Conservation (phyloP, 2,888 invertebrate genomes). For the Mesorhabditis belari region DNA sequence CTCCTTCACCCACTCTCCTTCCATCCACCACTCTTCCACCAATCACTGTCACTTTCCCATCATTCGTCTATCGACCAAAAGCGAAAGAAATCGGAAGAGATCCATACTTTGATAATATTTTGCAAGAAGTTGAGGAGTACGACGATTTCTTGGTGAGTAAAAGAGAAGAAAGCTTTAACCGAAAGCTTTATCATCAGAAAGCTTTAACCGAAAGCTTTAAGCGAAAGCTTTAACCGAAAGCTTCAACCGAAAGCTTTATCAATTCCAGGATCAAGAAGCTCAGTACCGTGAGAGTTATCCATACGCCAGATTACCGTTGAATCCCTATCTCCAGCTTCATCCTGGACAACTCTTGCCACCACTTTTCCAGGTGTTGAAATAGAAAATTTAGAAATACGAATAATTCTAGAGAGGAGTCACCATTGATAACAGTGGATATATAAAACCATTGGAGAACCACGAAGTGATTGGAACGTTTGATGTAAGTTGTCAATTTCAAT, state of each 20-base stretch:
- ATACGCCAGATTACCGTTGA: neutral
- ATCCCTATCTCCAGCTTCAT: neutral
- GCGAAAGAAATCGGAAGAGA: conserved; percentile 20
- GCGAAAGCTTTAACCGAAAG: too few species aligned
- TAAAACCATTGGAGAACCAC: neutral
- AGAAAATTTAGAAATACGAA: neutral
- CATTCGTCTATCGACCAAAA: conserved; percentile 14
- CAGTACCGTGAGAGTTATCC: conserved; percentile 20
- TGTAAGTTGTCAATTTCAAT: too few species aligned
- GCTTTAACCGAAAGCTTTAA: too few species aligned
- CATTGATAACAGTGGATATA: neutral
- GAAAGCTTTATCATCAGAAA: neutral
- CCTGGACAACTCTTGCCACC: neutral
- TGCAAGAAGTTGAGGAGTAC: conserved; percentile 29
- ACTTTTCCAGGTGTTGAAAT: neutral
- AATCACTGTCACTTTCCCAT: neutral
- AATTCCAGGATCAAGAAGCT: conserved; percentile 27
- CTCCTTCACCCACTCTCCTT: too few species aligned
- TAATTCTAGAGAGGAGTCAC: neutral
- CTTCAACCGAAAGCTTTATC: too few species aligned
- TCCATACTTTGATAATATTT: conserved; percentile 17
- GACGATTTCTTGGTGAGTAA: conserved; percentile 26
- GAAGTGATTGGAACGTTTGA: neutral
- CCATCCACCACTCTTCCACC: neutral
- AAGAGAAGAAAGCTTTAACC: too few species aligned